These are phyloP conservation scores for Mareca penelope DNA, from an alignment of 2,797 vertebrate species.

Conservation along the genomic window DNA sequence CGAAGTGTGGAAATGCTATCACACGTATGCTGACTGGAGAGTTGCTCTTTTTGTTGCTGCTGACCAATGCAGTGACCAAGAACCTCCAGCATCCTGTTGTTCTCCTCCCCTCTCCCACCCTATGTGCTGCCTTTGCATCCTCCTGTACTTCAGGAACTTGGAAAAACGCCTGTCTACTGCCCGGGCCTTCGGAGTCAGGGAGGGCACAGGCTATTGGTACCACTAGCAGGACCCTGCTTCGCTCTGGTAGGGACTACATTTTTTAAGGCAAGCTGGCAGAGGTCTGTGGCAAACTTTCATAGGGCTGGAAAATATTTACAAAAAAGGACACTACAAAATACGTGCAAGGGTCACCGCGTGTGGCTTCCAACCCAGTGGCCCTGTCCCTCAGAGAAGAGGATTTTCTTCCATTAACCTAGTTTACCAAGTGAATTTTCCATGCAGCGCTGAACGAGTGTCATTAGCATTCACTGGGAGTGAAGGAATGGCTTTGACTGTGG, in stretches of 20 bases:
- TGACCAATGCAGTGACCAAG: background rate
- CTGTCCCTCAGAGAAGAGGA: background rate
- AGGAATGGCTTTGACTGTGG: constrained; percentile 39
- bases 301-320: background rate
- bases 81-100: background rate
- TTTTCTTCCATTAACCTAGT: constrained; percentile 50
- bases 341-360: background rate
- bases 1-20: background rate
- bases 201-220: background rate
- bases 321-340: background rate
- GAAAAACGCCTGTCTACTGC: background rate
- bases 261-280: background rate
- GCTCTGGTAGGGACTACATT: background rate
- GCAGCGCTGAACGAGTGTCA: background rate
- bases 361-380: background rate
- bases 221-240: background rate
- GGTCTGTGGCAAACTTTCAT: background rate
- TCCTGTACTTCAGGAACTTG: background rate
- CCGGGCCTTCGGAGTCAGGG: background rate
- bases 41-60: background rate
- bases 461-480: constrained; percentile 56
- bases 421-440: constrained; percentile 14
- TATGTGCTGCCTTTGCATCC: background rate
- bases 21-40: background rate
- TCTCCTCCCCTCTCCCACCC: background rate